Evolutionary conservation across 1,140 invertebrate species (phyloP).

Genomic region (Papilio glaucus): DNA sequence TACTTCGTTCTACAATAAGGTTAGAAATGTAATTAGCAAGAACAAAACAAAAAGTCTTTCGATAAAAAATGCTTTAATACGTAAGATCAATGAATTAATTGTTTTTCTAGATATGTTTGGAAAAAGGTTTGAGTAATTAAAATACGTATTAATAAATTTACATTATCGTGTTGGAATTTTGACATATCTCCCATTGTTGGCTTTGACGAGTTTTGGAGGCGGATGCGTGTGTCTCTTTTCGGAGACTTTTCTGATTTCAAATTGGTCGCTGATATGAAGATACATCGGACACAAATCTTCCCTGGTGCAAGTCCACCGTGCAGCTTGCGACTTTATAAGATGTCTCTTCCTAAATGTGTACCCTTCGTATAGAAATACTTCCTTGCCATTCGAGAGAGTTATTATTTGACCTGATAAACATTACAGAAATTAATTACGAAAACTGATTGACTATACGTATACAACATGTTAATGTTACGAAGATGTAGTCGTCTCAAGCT

Average conservation of each 20-base stretch:
- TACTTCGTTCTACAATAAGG: too few species aligned
- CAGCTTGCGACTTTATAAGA: too few species aligned
- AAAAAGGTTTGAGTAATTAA: too few species aligned
- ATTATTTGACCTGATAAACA: conserved; percentile 41
- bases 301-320: conserved; percentile 46
- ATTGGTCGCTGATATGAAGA: conserved; percentile 42
- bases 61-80: too few species aligned
- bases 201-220: conserved; percentile 14
- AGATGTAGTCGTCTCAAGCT: too few species aligned
- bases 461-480: too few species aligned
- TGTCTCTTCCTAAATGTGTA: conserved; percentile 45
- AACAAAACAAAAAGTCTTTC: too few species aligned
- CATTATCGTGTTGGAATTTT: background rate
- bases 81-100: too few species aligned
- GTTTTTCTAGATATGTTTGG: too few species aligned
- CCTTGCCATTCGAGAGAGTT: conserved; percentile 41
- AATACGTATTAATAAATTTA: background rate
- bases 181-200: conserved; percentile 30
- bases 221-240: conserved; percentile 24
- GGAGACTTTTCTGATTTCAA: conserved; percentile 37
- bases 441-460: conserved; percentile 7
- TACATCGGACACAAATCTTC: conserved; percentile 40
- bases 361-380: conserved; percentile 42
- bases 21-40: too few species aligned
- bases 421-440: conserved; percentile 27